Evolutionary conservation across 2,888 invertebrate genomes (phyloP), one percentile per base, ranked within the genome.

Genomic region (Netelia virgata): DNA sequence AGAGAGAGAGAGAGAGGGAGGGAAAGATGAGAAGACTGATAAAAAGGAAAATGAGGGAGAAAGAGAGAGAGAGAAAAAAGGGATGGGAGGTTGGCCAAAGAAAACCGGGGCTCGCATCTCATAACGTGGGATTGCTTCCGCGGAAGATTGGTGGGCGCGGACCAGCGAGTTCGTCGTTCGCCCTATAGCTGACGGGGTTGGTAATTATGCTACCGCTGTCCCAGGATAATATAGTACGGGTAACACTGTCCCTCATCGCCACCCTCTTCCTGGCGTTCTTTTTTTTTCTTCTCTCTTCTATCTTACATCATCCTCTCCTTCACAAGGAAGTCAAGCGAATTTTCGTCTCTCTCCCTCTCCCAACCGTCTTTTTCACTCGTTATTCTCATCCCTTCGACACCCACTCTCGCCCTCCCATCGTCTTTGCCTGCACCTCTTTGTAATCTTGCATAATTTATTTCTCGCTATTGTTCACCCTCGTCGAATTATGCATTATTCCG

Each of bases 391-490:
- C 61, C 74, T 63, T 69, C 59, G 70, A 59, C 69, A 74, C 78
- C 76, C 81, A 47, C 69, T 75, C 78, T 74, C 70, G 3, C 59
- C 41, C 75, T 66, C 59, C 70, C 50, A 11, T 68, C 78, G 61
- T 53, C 43, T 63, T 55, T 68, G 78, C 86, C 82, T 86, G 87
- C 88, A 87, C 82, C 86, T 88, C 89, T 92, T 92, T 93, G 93
- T 93, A 92, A 93, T 93, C 92, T 93, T 90, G 93, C 93, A 92
- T 93, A 93, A 93, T 93, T 93, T 93, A 93, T 93, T 92, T 93
- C 91, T 90, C 91, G 89, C 91, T 91, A 91, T 92, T 92, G 92
- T 91, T 88, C 90, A 86, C 88, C 89, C 88, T 84, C 86, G 86
- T 85, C 87, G 91, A 92, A 92, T 92, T 92, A 91, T 92, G 91